These are phyloP conservation scores for Drepanosiphum platanoidis DNA, from an alignment of 2,888 invertebrate species.

Conservation along the genomic window DNA sequence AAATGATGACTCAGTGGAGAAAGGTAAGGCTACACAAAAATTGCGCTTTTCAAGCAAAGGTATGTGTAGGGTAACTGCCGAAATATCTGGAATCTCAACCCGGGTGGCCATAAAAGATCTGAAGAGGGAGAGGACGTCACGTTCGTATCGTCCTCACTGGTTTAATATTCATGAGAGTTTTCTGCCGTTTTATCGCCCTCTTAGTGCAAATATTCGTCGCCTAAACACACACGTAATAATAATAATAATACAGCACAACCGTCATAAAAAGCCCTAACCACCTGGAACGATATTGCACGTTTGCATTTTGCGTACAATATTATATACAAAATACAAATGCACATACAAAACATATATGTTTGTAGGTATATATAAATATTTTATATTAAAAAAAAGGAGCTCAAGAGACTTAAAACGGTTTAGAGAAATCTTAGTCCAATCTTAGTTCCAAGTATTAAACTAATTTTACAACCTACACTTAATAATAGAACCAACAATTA, in stretches of 20 bases:
- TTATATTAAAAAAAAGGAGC: background rate
- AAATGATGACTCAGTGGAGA: background rate
- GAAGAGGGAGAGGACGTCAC: constrained; percentile 12
- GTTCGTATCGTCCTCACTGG: constrained; percentile 31
- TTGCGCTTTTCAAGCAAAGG: constrained; percentile 14
- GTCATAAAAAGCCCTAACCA: constrained; percentile 53
- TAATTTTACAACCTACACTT: background rate
- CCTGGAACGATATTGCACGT: constrained; percentile 53
- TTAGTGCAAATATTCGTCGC: constrained; percentile 59
- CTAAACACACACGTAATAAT: constrained; percentile 58
- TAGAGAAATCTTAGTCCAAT: background rate
- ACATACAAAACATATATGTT: background rate
- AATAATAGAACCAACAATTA: background rate
- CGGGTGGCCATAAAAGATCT: constrained; percentile 35
- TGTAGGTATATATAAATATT: constrained; percentile 13
- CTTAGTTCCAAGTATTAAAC: background rate
- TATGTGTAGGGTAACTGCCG: background rate
- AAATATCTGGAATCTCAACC: constrained; percentile 53
- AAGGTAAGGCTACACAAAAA: background rate
- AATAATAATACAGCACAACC: constrained; percentile 31
- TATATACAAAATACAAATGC: background rate
- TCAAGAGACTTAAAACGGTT: background rate
- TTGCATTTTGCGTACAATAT: constrained; percentile 21
- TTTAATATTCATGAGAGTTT: constrained; percentile 61
- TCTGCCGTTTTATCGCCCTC: constrained; percentile 59